Evolutionary conservation across 1,140 invertebrate genomes (phyloP).

Genomic region (Drosophila chauvacae): DNA sequence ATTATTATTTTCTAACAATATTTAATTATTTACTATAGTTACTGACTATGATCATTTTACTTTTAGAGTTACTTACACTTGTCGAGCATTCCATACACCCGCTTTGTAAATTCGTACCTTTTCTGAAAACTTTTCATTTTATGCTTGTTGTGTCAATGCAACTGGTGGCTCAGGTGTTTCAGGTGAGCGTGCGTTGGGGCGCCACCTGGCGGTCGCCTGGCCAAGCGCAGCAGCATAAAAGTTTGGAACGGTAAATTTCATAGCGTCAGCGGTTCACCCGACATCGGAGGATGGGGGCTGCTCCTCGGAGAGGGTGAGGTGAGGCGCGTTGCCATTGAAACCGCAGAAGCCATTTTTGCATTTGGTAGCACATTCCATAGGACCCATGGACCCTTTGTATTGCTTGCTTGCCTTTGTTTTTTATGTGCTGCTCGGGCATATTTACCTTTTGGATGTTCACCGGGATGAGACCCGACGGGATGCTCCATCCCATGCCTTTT

Average conservation of each 20-base stretch:
- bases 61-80: not conserved
- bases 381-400: slow-evolving; percentile 66
- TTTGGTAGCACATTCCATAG: slow-evolving; percentile 81
- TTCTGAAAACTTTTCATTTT: slow-evolving; percentile 50
- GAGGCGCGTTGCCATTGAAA: slow-evolving; percentile 72
- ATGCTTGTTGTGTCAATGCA: slow-evolving; percentile 55
- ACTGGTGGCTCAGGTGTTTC: slow-evolving; percentile 45
- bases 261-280: slow-evolving; percentile 62
- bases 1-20: not conserved
- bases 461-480: slow-evolving; percentile 23
- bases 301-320: slow-evolving; percentile 1
- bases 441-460: slow-evolving; percentile 68
- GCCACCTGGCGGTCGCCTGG: slow-evolving; percentile 49
- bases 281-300: slow-evolving; percentile 3
- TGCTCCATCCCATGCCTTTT: slow-evolving; percentile 13
- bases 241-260: slow-evolving; percentile 72
- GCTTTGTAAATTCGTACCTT: not conserved
- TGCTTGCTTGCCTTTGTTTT: slow-evolving; percentile 45
- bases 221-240: slow-evolving; percentile 63
- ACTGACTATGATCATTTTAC: not conserved
- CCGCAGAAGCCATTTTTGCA: slow-evolving; percentile 78
- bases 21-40: not conserved
- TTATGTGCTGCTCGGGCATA: slow-evolving; percentile 43
- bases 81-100: not conserved
- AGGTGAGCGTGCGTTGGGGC: slow-evolving; percentile 21